phyloP scores from a whole-genome alignment of 1,140 invertebrate species.

The Caenorhabditis briggsae region DNA sequence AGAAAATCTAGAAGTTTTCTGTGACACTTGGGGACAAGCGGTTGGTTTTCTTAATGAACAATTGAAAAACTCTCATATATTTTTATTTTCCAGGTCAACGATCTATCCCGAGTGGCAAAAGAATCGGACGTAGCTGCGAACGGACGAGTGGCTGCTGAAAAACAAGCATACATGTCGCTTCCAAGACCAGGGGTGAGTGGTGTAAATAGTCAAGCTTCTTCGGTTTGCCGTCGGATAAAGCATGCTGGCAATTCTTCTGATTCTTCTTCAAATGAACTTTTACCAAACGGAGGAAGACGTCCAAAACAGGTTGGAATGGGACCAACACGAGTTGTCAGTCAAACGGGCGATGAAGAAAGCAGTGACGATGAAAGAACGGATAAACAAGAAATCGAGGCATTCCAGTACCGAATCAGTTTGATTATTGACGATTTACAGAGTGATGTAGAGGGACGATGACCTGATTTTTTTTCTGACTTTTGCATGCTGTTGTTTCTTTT shows the following conservation, averaged over 20 bases:
- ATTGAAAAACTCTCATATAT: not conserved
- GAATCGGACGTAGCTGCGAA: conserved; percentile 87
- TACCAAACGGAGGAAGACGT: conserved; percentile 26
- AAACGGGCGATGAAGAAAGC: conserved; percentile 55
- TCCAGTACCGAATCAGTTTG: conserved; percentile 73
- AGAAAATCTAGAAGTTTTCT: conserved; percentile 97
- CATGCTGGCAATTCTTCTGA: conserved; percentile 7
- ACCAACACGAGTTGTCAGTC: conserved; percentile 54
- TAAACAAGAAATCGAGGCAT: conserved; percentile 65
- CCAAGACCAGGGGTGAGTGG: conserved; percentile 90
- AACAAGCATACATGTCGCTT: conserved; percentile 92
- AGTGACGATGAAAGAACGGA: conserved; percentile 35
- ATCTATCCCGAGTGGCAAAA: conserved; percentile 81
- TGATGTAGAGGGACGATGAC: conserved; percentile 64
- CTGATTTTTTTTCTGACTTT: conserved; percentile 24
- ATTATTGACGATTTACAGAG: conserved; percentile 73
- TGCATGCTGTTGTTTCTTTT: conserved; percentile 34
- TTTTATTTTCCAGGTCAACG: conserved; percentile 65
- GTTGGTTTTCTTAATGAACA: not conserved
- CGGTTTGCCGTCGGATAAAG: not conserved
- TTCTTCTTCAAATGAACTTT: conserved; percentile 25
- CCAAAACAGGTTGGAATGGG: conserved; percentile 10
- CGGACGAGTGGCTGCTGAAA: conserved; percentile 84
- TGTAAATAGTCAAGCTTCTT: not conserved
- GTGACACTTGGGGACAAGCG: conserved; percentile 90